These are phyloP conservation scores for Cheilinus undulatus DNA, from an alignment of 2,113 vertebrate species.

Conservation along the genomic window DNA sequence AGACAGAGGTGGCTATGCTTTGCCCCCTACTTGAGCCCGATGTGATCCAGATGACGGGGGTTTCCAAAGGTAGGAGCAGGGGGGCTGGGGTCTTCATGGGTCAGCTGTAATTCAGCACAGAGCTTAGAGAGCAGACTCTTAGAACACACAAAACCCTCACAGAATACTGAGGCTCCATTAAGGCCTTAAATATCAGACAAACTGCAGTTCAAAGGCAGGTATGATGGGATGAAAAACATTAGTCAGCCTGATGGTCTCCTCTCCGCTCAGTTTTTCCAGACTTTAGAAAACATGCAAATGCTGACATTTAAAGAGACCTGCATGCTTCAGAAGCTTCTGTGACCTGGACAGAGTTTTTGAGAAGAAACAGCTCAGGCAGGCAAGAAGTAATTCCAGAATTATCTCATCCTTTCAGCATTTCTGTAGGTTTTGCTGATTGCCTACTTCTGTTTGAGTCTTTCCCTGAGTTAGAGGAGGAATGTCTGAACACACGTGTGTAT, in stretches of 20 bases:
- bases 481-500: slow-evolving; percentile 29
- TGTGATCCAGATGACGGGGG: slow-evolving; percentile 80
- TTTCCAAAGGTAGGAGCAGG: slow-evolving; percentile 73
- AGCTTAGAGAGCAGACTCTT: slow-evolving; percentile 64
- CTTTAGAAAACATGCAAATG: slow-evolving; percentile 50
- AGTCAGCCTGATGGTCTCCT: slow-evolving; percentile 66
- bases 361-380: slow-evolving; percentile 14
- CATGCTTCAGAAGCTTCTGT: slow-evolving; percentile 30
- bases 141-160: slow-evolving; percentile 66
- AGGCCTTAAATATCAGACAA: slow-evolving; percentile 77
- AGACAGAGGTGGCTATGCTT: slow-evolving; percentile 54
- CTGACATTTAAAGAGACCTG: slow-evolving; percentile 22
- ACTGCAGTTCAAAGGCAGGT: slow-evolving; percentile 71
- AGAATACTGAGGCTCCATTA: slow-evolving; percentile 69
- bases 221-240: slow-evolving; percentile 60
- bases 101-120: slow-evolving; percentile 82
- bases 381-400: slow-evolving; percentile 35
- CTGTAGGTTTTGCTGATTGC: slow-evolving; percentile 27
- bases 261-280: slow-evolving; percentile 36
- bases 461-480: slow-evolving; percentile 47
- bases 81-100: slow-evolving; percentile 78
- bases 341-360: slow-evolving; percentile 7
- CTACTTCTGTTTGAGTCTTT: slow-evolving; percentile 41
- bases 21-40: slow-evolving; percentile 67
- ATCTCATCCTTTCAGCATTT: slow-evolving; percentile 59